A percentile compares a stretch with the other conserved stretches of the same genome.
Evolutionary conservation across 2,888 invertebrate genomes (phyloP).

Genomic region (Netelia inedita): DNA sequence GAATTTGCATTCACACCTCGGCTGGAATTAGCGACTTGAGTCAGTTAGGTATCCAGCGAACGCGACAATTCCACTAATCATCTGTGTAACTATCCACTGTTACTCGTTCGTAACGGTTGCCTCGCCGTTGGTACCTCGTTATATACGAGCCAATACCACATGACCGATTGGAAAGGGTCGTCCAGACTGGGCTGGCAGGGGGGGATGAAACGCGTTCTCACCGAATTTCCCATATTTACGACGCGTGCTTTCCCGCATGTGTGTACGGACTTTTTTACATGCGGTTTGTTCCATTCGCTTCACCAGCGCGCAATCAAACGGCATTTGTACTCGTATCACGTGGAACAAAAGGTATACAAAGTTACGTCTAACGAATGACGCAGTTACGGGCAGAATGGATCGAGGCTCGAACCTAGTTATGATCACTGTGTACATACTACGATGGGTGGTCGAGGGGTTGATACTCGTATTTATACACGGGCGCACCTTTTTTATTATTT

Average conservation of each 20-base stretch:
- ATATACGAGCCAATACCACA: background rate
- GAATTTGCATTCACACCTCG: background rate
- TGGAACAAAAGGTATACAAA: conserved; percentile 30
- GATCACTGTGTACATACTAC: background rate
- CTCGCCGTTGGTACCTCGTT: background rate
- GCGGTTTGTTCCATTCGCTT: conserved; percentile 4
- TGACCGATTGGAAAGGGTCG: background rate
- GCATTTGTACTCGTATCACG: conserved; percentile 40
- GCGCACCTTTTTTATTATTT: background rate
- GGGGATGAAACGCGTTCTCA: background rate
- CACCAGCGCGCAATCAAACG: conserved; percentile 32
- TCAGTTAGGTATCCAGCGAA: background rate
- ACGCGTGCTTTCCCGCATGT: conserved; percentile 12
- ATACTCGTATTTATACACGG: background rate
- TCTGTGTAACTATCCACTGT: conserved; percentile 8
- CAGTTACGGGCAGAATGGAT: background rate
- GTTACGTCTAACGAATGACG: conserved; percentile 31
- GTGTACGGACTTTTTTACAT: background rate
- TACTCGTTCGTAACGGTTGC: background rate
- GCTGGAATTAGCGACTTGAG: conserved; percentile 17
- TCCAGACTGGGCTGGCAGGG: background rate
- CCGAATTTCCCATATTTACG: conserved; percentile 15
- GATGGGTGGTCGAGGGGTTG: background rate
- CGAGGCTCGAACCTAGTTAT: background rate
- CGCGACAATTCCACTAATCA: conserved; percentile 14